These are phyloP conservation scores for Synanthedon formicaeformis DNA, from an alignment of 2,888 invertebrate genomes.

Conservation along the genomic window DNA sequence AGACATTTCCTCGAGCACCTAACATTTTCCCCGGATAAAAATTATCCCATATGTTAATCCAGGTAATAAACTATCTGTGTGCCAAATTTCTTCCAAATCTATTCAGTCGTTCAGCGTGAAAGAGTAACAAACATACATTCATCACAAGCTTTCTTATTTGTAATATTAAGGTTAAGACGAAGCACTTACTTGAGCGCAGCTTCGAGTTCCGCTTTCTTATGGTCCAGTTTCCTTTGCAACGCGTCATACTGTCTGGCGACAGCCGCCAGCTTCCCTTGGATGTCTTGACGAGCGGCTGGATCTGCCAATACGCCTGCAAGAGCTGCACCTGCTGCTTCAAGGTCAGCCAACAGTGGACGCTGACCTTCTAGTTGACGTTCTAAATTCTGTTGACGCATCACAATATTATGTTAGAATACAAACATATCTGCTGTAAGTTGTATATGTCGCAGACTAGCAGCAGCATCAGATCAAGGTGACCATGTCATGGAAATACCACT, in stretches of 20 bases:
- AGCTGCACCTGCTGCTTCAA: slow-evolving; percentile 90
- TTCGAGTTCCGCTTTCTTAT: slow-evolving; percentile 91
- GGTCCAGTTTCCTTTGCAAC: slow-evolving; percentile 89
- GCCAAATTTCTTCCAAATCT: too few species aligned
- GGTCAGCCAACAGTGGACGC: slow-evolving; percentile 86
- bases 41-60: too few species aligned
- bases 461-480: too few species aligned
- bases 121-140: too few species aligned
- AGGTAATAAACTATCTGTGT: too few species aligned
- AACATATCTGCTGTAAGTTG: too few species aligned
- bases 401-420: neutral
- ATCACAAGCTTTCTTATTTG: too few species aligned
- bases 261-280: slow-evolving; percentile 86
- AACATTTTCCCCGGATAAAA: too few species aligned
- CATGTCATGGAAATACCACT: too few species aligned
- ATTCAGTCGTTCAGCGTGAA: too few species aligned
- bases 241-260: slow-evolving; percentile 90
- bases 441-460: too few species aligned
- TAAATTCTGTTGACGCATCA: slow-evolving; percentile 62
- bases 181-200: slow-evolving; percentile 73
- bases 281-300: slow-evolving; percentile 90
- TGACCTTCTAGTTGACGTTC: slow-evolving; percentile 91
- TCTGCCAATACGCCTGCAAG: slow-evolving; percentile 90
- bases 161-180: neutral
- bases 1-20: too few species aligned